Evolutionary conservation across 2,113 vertebrate genomes (phyloP).

Genomic region (Desmodus rotundus): DNA sequence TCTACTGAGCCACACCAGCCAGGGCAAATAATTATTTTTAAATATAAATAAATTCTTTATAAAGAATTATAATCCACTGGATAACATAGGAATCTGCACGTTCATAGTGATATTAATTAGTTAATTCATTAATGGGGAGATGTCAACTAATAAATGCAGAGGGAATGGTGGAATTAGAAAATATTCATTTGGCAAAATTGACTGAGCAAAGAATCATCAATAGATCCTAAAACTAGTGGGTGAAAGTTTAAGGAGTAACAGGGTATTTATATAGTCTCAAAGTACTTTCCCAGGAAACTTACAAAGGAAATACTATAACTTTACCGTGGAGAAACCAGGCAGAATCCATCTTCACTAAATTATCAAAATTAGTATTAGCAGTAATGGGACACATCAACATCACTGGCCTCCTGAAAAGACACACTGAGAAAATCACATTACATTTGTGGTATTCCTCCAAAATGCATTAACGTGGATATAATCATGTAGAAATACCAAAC

Average conservation of each 20-base stretch:
- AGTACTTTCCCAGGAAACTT: not conserved
- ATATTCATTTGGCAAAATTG: not conserved
- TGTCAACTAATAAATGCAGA: slow-evolving; percentile 8
- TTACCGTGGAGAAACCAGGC: not conserved
- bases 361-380: not conserved
- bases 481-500: not conserved
- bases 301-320: not conserved
- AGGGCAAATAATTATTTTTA: too few species aligned
- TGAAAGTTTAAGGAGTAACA: not conserved
- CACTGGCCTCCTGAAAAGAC: not conserved
- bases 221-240: too few species aligned
- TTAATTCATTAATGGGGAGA: not conserved
- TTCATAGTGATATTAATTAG: not conserved
- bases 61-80: not conserved
- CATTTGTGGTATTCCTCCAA: not conserved
- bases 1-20: too few species aligned
- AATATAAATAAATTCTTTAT: not conserved
- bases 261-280: not conserved
- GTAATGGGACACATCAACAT: not conserved
- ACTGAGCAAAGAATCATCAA: too few species aligned
- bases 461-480: not conserved
- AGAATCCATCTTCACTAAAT: not conserved
- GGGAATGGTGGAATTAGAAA: not conserved
- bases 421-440: not conserved
- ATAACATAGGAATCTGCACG: not conserved